These are phyloP conservation scores for Steatocranus sp. DNA, from an alignment of 2,797 vertebrate species.

Conservation along the genomic window DNA sequence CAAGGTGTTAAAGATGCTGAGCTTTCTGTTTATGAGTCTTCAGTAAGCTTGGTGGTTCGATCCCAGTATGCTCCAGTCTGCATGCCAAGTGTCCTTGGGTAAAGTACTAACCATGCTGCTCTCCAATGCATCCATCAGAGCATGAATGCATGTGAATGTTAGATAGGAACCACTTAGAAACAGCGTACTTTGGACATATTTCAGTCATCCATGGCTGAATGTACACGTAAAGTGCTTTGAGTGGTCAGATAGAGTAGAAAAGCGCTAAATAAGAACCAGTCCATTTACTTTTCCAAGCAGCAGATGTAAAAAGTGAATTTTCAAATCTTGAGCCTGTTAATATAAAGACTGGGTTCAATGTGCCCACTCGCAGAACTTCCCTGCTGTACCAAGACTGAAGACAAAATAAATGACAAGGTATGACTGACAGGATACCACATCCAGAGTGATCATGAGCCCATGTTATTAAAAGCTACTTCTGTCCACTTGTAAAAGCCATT, in stretches of 20 bases:
- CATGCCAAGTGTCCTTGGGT: neutral
- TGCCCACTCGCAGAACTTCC: neutral
- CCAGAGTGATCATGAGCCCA: neutral
- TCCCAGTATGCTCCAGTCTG: neutral
- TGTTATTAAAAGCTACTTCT: conserved; percentile 1
- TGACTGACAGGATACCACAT: neutral
- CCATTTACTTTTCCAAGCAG: accelerated
- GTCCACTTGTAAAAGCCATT: conserved; percentile 19
- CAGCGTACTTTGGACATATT: neutral
- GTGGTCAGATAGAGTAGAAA: neutral
- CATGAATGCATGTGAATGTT: neutral
- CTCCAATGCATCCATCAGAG: neutral
- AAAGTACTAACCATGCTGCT: neutral
- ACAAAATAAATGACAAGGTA: neutral
- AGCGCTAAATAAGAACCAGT: neutral
- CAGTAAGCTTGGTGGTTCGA: neutral
- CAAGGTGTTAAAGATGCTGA: neutral
- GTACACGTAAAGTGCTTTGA: neutral
- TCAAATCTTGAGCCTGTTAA: neutral
- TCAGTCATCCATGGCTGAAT: neutral
- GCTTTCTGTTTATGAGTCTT: neutral
- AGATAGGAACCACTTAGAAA: neutral
- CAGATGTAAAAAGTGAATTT: neutral
- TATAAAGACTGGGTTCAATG: neutral
- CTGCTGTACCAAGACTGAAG: neutral